Evolutionary conservation across 2,797 vertebrate genomes (phyloP).

Genomic region (Oreonectes daqikongensis): DNA sequence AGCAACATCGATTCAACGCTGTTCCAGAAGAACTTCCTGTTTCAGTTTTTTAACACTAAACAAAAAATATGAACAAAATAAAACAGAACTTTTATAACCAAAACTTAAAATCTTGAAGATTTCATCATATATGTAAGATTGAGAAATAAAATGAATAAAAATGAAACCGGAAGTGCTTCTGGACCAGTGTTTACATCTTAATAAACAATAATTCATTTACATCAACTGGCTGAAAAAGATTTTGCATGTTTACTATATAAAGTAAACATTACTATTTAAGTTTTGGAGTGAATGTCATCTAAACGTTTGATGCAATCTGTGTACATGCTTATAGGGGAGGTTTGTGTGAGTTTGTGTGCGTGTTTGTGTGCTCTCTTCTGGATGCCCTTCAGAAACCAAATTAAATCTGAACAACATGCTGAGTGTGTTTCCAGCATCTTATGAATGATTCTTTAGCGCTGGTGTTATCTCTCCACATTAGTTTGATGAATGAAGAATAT

Average conservation of each 20-base stretch:
- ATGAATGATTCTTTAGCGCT: slow-evolving; percentile 37
- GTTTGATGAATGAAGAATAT: slow-evolving; percentile 47
- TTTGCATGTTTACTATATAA: neutral
- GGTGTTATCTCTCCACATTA: slow-evolving; percentile 39
- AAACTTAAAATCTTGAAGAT: no score
- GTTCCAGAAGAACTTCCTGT: no score
- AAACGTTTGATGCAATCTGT: slow-evolving; percentile 1
- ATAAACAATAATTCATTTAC: neutral
- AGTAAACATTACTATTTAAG: neutral
- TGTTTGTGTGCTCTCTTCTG: slow-evolving; percentile 31
- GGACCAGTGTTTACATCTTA: no score
- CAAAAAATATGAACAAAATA: no score
- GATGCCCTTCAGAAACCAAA: slow-evolving; percentile 37
- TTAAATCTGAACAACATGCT: slow-evolving; percentile 46
- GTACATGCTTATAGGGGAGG: slow-evolving; percentile 36
- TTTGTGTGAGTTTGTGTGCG: slow-evolving; percentile 14
- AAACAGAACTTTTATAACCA: no score
- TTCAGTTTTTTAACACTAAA: no score
- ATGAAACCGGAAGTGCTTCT: no score
- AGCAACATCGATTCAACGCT: no score
- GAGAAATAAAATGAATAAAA: no score
- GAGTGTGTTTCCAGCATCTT: slow-evolving; percentile 44
- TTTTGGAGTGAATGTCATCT: slow-evolving; percentile 40
- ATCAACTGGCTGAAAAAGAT: no score
- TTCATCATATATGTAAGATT: no score